These are phyloP conservation scores for Phrynosoma blainvillii DNA, from an alignment of 2,113 vertebrate genomes.

Conservation along the genomic window DNA sequence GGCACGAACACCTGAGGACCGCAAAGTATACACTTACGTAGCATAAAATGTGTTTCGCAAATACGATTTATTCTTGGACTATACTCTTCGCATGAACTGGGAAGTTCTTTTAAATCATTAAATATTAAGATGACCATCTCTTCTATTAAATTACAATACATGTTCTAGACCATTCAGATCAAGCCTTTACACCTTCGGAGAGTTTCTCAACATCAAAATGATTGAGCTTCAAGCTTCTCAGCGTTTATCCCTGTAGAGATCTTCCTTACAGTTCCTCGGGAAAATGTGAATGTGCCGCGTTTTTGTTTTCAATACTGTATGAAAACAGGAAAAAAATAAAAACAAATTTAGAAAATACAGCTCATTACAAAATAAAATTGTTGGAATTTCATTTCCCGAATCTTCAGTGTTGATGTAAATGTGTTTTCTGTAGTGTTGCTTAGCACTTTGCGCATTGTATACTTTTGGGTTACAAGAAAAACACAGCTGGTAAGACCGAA, in stretches of 20 bases:
- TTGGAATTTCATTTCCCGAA: slow-evolving; percentile 86
- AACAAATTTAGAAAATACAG: slow-evolving; percentile 85
- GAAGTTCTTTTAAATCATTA: slow-evolving; percentile 93
- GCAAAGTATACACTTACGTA: slow-evolving; percentile 98
- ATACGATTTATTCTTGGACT: slow-evolving; percentile 88
- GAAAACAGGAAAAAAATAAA: slow-evolving; percentile 86
- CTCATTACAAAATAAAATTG: slow-evolving; percentile 88
- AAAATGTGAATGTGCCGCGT: slow-evolving; percentile 97
- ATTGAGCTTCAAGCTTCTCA: slow-evolving; percentile 93
- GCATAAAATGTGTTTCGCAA: slow-evolving; percentile 86
- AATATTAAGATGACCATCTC: slow-evolving; percentile 84
- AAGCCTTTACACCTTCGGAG: slow-evolving; percentile 88
- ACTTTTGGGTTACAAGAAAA: slow-evolving; percentile 77
- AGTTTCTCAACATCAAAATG: slow-evolving; percentile 87
- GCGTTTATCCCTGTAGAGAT: slow-evolving; percentile 92
- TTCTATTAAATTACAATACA: slow-evolving; percentile 88
- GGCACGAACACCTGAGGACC: slow-evolving; percentile 97
- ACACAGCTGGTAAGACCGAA: slow-evolving; percentile 66
- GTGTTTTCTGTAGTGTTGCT: slow-evolving; percentile 85
- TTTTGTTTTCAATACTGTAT: slow-evolving; percentile 94
- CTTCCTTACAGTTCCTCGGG: slow-evolving; percentile 92
- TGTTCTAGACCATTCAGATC: slow-evolving; percentile 92
- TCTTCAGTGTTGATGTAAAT: slow-evolving; percentile 93
- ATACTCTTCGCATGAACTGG: slow-evolving; percentile 92
- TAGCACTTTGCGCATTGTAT: slow-evolving; percentile 81